Evolutionary conservation across 2,888 invertebrate genomes (phyloP), one percentile per base, ranked within the genome.

Genomic region (Pristionchus exspectatus): DNA sequence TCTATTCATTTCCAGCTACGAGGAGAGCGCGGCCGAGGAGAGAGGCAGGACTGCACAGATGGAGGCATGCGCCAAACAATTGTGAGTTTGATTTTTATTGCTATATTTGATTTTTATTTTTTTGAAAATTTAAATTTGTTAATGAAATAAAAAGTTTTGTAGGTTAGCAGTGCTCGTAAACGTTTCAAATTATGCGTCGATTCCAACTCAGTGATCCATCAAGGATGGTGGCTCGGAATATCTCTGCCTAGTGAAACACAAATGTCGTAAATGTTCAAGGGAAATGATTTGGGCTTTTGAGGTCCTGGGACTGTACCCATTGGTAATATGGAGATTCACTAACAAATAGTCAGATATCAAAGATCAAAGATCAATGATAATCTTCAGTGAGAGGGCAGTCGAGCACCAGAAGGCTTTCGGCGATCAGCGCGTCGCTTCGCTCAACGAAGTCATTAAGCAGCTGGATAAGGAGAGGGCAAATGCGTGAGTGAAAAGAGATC

Each of bases 61-160:
- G 63, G 63, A 63, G 63, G 63, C 63, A n/a, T n/a, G 63, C 63
- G 63, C 63, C 63, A 63, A 63, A 24, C 63, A 63, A 18, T 63
- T 24, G 63, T 63, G 7, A 7, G 63, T 9, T 9, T 50, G 9
- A 50, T 50, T 50, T 50, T 10, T 50, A 50, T 44, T 3, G n/a
- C 38, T 38, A 3, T 38, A 38, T 38, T 38, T n/a, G n/a, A n/a
- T n/a, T n/a, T n/a, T n/a, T n/a, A n/a, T n/a, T n/a, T n/a, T n/a
- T n/a, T n/a, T n/a, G n/a, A n/a, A n/a, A n/a, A n/a, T n/a, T n/a
- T n/a, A n/a, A n/a, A n/a, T n/a, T n/a, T n/a, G n/a, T n/a, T n/a
- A n/a, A n/a, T n/a, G n/a, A n/a, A n/a, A n/a, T n/a, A n/a, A n/a
- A n/a, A n/a, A n/a, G 44, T 50, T 63, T 14, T 63, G 7, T 12